Base-by-base conservation (phyloP, 1,140 invertebrate genomes). In the Cheumatopsyche charites region DNA sequence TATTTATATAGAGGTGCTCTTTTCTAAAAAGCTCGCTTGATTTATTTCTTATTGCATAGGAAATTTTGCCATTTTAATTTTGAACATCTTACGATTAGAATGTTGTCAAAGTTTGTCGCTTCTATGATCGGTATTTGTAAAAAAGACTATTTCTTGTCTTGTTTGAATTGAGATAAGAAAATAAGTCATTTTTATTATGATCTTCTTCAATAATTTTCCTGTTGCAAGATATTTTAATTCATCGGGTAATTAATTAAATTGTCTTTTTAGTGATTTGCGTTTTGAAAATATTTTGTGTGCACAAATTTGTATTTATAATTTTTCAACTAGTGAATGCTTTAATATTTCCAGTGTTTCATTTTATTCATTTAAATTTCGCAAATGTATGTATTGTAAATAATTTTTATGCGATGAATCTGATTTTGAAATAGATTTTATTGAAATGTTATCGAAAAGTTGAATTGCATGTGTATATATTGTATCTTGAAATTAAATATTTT, bases 41-140 rank as follows among this genome's bases (percentile, higher is more conserved):
- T 68, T 23, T 52, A n/a, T n/a, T n/a, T 13, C 12, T 5, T 55
- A 29, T 66, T 66, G 63, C 70, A 75, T 66, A 70, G 62, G 5
- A 66, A 71, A 73, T 75, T 75, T 71, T 71, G 67, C 71, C 63
- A 71, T 75, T 75, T 70, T 73, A 70, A 67, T 70, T 73, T 68
- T 42, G 41, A 9, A 55, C 43, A 42, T 45, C 26, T 49, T 36
- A 69, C 23, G 63, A 52, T 75, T 75, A 75, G 72, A 75, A 73
- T 75, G 74, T 62, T 68, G 67, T 47, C 68, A 72, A 75, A 75
- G 71, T 75, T 73, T 72, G 47, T 62, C 65, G 71, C 70, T 75
- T 75, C 70, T 58, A 13, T 58, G 55, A 23, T 29, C 12, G 36
- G 41, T 47, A 25, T 58, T 23, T 13, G 3, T 2, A 52, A 52